Conservation (phyloP, 2,888 invertebrate genomes). For the Cloeon dipterum region DNA sequence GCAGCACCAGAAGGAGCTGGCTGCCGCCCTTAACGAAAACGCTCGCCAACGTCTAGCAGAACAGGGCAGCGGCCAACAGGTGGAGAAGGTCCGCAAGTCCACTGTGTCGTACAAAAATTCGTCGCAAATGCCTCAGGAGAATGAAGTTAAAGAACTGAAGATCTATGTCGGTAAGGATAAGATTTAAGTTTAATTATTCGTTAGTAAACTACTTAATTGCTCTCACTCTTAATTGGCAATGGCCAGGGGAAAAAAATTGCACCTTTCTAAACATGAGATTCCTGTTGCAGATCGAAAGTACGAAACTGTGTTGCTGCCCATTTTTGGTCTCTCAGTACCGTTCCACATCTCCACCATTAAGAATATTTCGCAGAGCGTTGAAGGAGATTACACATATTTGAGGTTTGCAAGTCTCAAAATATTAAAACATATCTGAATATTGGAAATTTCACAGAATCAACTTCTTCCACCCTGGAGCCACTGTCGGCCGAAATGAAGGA, state of each 20-base stretch:
- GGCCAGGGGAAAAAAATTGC: no score
- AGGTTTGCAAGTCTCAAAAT: no score
- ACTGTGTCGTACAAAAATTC: conserved; percentile 85
- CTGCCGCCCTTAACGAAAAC: conserved; percentile 70
- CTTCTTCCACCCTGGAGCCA: conserved; percentile 95
- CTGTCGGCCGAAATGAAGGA: conserved; percentile 84
- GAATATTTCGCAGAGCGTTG: conserved; percentile 95
- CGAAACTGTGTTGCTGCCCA: conserved; percentile 93
- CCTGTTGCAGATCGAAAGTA: conserved; percentile 66
- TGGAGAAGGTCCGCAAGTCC: conserved; percentile 76
- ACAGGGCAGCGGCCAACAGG: conserved; percentile 25
- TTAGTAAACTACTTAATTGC: no score
- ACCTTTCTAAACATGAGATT: background rate
- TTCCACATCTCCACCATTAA: conserved; percentile 98
- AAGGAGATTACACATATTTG: conserved; percentile 96
- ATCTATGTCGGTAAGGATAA: conserved; percentile 65
- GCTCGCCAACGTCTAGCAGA: conserved; percentile 82
- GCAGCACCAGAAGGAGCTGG: conserved; percentile 88
- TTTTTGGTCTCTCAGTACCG: conserved; percentile 89
- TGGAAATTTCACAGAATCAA: conserved; percentile 56
- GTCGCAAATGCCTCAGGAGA: conserved; percentile 80
- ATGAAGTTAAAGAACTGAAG: conserved; percentile 81
- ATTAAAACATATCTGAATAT: no score
- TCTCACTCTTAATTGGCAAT: no score
- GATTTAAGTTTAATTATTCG: background rate